A percentile compares a stretch with the other conserved stretches of the same genome.
Conservation (phyloP, 2,888 invertebrate species). For the Coecobrya sp. region DNA sequence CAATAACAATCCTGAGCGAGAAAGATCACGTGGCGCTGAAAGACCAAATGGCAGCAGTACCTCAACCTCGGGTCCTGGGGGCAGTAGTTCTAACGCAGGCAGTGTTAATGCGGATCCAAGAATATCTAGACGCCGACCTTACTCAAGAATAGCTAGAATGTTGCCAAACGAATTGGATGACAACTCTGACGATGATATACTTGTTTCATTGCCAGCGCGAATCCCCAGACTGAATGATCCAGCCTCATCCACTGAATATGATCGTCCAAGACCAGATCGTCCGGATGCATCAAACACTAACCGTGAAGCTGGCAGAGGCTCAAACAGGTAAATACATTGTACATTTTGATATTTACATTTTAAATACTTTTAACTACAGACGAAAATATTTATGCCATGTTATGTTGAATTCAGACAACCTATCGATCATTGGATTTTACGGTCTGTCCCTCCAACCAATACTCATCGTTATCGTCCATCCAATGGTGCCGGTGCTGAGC, state of each 20-base stretch:
- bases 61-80: neutral
- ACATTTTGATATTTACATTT: too few species aligned
- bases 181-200: constrained; percentile 75
- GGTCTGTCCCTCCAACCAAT: constrained; percentile 26
- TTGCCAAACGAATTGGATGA: constrained; percentile 50
- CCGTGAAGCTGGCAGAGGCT: constrained; percentile 58
- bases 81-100: neutral
- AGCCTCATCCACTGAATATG: neutral
- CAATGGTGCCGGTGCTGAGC: constrained; percentile 24
- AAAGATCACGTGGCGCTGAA: neutral
- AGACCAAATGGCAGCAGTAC: neutral
- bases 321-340: constrained; percentile 40
- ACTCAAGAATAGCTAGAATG: constrained; percentile 71
- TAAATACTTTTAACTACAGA: too few species aligned
- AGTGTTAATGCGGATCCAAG: constrained; percentile 21
- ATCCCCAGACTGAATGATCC: constrained; percentile 68
- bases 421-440: constrained; percentile 61
- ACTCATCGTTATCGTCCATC: constrained; percentile 48
- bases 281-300: constrained; percentile 31
- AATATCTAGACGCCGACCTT: constrained; percentile 56
- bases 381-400: neutral
- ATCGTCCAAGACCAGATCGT: constrained; percentile 30
- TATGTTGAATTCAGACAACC: constrained; percentile 33
- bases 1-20: neutral
- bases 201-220: constrained; percentile 76